Percentiles rank a stretch among this genome's conserved stretches.
These are phyloP conservation scores for Ochlodes sylvanus DNA, from an alignment of 2,888 invertebrate species.

Conservation along the genomic window DNA sequence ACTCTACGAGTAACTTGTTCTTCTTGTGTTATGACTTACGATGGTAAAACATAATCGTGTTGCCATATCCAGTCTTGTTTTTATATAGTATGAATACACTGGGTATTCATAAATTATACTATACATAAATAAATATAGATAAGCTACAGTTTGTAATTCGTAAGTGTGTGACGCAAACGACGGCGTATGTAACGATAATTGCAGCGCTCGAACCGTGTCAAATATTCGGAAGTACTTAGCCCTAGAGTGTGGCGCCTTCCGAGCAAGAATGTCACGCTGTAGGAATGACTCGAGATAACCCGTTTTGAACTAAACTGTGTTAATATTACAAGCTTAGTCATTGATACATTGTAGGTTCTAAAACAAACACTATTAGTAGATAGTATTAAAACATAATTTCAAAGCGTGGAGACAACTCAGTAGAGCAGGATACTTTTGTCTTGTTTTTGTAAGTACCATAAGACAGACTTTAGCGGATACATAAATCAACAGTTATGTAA, in stretches of 20 bases:
- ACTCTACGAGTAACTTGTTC: no score
- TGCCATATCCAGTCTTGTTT: no score
- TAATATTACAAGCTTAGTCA: background rate
- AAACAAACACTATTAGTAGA: background rate
- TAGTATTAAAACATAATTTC: no score
- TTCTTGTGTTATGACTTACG: no score
- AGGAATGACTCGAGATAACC: background rate
- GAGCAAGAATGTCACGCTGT: slow-evolving; percentile 3
- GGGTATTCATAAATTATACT: no score
- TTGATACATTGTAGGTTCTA: background rate
- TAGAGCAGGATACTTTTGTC: background rate
- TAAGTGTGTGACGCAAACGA: no score
- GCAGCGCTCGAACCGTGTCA: background rate
- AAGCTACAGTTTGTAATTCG: no score
- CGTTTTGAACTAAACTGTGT: slow-evolving; percentile 2
- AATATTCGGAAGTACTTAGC: slow-evolving; percentile 1
- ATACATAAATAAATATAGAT: no score
- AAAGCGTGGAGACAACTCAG: background rate
- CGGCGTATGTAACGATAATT: background rate
- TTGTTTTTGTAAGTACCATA: slow-evolving; percentile 1
- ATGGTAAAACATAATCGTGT: no score
- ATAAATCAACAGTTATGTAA: slow-evolving; percentile 21
- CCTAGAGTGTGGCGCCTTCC: background rate
- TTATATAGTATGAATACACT: no score
- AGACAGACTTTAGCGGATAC: slow-evolving; percentile 15